Percentiles rank a stretch among this genome's conserved stretches.
These are phyloP conservation scores for Anarrhichthys ocellatus DNA, from an alignment of 2,113 vertebrate genomes.

Conservation along the genomic window DNA sequence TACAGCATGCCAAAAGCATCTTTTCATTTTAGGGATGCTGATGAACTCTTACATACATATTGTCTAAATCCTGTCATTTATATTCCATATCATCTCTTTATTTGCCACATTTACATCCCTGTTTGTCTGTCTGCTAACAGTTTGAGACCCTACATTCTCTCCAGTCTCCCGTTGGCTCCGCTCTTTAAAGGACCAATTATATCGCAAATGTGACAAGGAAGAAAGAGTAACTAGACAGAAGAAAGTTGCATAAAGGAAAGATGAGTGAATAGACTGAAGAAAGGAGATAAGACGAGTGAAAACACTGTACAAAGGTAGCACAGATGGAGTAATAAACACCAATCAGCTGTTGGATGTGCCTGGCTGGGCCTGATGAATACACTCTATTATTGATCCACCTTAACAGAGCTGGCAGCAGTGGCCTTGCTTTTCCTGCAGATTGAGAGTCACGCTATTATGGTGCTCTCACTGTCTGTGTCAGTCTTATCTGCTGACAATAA, in stretches of 20 bases:
- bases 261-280: not conserved
- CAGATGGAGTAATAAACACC: conserved; percentile 24
- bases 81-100: not conserved
- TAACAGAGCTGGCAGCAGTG: conserved; percentile 19
- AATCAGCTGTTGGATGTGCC: conserved; percentile 48
- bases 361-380: conserved; percentile 54
- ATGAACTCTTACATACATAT: not conserved
- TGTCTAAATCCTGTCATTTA: not conserved
- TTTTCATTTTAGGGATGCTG: not conserved
- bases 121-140: not conserved
- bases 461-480: conserved; percentile 25
- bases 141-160: not conserved
- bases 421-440: conserved; percentile 47
- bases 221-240: not conserved
- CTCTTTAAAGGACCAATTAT: not conserved
- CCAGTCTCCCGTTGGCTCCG: not conserved
- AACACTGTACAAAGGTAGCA: not conserved
- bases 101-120: not conserved
- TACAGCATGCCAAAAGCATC: not conserved
- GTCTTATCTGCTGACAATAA: conserved; percentile 14
- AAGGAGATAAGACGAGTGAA: not conserved
- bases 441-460: conserved; percentile 26
- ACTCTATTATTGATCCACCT: conserved; percentile 59
- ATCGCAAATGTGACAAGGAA: not conserved
- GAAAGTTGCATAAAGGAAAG: not conserved